Evolutionary conservation across 2,113 vertebrate species (phyloP).

Genomic region (Burhinus oedicnemus): DNA sequence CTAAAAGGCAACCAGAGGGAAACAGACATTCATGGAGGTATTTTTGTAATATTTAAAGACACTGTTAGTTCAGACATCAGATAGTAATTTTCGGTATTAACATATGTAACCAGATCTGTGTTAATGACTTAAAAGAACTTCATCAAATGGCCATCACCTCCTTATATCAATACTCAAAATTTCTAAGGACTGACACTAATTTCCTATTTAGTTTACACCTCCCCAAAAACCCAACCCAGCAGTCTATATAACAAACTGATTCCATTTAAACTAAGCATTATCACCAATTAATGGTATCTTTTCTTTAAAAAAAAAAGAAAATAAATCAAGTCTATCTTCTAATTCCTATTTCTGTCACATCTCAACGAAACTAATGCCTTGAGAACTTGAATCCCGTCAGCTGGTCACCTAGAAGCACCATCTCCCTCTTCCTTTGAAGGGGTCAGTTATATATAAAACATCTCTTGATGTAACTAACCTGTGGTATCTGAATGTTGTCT

Average conservation of each 20-base stretch:
- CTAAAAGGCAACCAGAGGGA: not conserved
- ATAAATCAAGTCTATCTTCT: not conserved
- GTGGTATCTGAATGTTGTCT: slow-evolving; percentile 95
- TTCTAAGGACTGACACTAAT: not conserved
- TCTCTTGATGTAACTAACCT: slow-evolving; percentile 77
- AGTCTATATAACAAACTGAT: not conserved
- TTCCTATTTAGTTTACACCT: not conserved
- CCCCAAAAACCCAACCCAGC: not conserved
- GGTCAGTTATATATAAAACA: not conserved
- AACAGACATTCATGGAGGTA: not conserved
- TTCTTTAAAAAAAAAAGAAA: not conserved
- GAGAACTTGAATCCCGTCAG: not conserved
- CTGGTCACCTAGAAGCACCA: not conserved
- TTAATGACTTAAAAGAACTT: not conserved
- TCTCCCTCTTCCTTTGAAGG: not conserved
- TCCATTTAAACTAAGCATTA: not conserved
- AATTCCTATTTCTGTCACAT: not conserved
- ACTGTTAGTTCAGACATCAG: not conserved
- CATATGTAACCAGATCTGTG: not conserved
- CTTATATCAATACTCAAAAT: not conserved
- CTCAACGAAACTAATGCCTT: not conserved
- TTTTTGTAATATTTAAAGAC: not conserved
- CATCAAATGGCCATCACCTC: not conserved
- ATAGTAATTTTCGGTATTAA: not conserved
- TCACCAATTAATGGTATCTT: not conserved